phyloP scores from a whole-genome alignment of 2,797 vertebrate genomes.

The Pangasius krempfi region DNA sequence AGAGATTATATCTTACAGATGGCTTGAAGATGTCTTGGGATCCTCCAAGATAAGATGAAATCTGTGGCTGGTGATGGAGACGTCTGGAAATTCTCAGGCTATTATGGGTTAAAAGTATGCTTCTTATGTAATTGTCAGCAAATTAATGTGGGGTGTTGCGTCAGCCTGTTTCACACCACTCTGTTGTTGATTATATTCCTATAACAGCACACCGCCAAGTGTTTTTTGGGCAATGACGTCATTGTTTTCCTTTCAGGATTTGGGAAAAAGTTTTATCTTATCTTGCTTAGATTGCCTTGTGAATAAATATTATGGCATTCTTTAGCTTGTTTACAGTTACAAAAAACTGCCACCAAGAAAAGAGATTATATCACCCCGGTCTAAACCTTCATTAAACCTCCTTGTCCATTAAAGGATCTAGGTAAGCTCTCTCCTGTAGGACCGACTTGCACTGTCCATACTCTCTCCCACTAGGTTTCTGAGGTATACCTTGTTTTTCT shows the following conservation, averaged over 20 bases:
- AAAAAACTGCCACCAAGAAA: background rate
- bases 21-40: background rate
- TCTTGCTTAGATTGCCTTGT: background rate
- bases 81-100: background rate
- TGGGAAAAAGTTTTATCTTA: background rate
- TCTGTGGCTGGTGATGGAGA: background rate
- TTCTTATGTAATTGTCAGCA: no score
- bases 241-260: background rate
- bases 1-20: background rate
- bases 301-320: background rate
- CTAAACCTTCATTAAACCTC: background rate
- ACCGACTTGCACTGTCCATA: background rate
- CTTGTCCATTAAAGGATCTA: background rate
- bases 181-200: background rate
- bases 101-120: background rate
- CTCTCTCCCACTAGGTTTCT: background rate
- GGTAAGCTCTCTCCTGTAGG: background rate
- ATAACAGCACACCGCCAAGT: background rate
- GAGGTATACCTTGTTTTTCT: background rate
- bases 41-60: background rate
- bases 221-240: background rate
- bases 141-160: no score
- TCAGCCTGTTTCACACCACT: background rate
- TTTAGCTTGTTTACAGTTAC: background rate
- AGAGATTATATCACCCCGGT: background rate